Base-by-base conservation (phyloP, 2,888 invertebrate species). In the Eristalis arbustorum region DNA sequence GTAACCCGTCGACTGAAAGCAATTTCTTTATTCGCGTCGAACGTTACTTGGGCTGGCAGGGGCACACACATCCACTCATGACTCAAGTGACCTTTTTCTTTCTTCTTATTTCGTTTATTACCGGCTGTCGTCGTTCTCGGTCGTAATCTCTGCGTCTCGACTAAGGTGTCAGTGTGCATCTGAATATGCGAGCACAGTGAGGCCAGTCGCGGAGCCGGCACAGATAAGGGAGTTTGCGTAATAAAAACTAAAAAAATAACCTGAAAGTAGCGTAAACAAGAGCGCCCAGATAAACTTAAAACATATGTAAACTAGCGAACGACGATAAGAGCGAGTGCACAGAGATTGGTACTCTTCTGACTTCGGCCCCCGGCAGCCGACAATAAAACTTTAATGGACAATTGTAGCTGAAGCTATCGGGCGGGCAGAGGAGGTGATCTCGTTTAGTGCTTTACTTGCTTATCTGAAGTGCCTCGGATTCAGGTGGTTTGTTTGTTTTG, bases 41-140 rank as follows among this genome's bases (percentile, higher is more conserved):
- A 64, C 49, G 18, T 63, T 13, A 23, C 73, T 69, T 62, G n/a
- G n/a, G n/a, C n/a, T n/a, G 28, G 1, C 28, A 62, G n/a, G 1
- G 28, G 22, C 40, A 69, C 59, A 62, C 25, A 63, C 72, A 72
- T 56, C 31, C 42, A 11, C 31, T 28, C 25, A 77, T 83, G 77
- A 79, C 73, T 78, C 78, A 69, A 74, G 59, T 83, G 62, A 68
- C 25, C 62, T 73, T 73, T 67, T 67, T 62, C 49, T 71, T 64
- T 64, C 57, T 64, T 57, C 69, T 62, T 64, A 37, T 49, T 25
- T 49, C 18, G 18, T 49, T 49, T 49, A 49, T 18, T 49, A n/a
- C 18, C 14, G 22, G 11, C 25, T 14, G 63, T 18, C 14, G 49
- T 62, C 22, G 31, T 56, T 71, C 5, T 40, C 31, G 57, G 28